These are phyloP conservation scores for Thalassarche chlororhynchos DNA, from an alignment of 2,113 vertebrate species.

Conservation along the genomic window DNA sequence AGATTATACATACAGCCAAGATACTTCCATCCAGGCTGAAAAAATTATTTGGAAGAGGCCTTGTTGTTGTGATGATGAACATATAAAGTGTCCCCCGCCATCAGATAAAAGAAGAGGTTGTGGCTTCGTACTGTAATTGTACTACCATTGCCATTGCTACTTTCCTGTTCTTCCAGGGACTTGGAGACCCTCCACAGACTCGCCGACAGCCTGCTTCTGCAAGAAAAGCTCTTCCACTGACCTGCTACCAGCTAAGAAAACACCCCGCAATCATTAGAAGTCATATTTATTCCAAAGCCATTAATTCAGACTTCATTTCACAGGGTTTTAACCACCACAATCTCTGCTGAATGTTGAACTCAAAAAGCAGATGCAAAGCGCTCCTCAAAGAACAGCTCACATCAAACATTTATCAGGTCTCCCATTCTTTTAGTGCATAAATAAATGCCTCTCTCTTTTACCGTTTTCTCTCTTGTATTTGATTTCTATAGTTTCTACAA, in stretches of 20 bases:
- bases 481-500: not conserved
- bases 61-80: not conserved
- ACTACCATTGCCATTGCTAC: not conserved
- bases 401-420: not conserved
- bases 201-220: accelerated
- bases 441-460: not conserved
- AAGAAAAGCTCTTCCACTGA: not conserved
- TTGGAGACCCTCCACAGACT: not conserved
- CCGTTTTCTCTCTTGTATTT: not conserved
- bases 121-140: not conserved
- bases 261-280: not conserved
- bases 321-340: not conserved
- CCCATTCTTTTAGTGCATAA: not conserved
- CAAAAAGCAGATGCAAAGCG: not conserved
- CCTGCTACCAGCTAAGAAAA: not conserved
- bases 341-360: not conserved
- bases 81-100: not conserved
- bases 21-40: not conserved
- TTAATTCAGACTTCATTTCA: constrained; percentile 4
- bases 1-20: not conserved
- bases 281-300: not conserved
- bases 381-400: not conserved
- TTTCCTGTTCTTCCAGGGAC: not conserved
- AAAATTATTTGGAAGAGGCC: not conserved
- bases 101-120: not conserved